Percentiles rank a stretch among this genome's conserved stretches.
phyloP scores from a whole-genome alignment of 2,113 vertebrate genomes.

The Bothrops jararaca region DNA sequence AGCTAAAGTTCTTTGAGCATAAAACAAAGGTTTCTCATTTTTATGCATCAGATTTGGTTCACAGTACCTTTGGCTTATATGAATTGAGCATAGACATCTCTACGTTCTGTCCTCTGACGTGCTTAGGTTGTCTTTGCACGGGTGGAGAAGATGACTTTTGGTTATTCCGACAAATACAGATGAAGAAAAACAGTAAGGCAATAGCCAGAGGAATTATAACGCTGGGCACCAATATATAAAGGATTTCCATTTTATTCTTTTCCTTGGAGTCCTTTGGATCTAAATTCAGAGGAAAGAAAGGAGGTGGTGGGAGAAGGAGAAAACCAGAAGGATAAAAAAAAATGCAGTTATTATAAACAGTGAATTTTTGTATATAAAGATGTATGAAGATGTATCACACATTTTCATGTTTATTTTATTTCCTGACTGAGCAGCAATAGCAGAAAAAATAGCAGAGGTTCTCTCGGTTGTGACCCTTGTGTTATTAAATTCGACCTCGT shows the following conservation, averaged over 20 bases:
- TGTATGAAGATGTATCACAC: background rate
- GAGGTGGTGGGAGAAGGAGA: background rate
- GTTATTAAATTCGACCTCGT: background rate
- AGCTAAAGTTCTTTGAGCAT: background rate
- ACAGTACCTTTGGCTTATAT: conserved; percentile 92
- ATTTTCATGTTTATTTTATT: background rate
- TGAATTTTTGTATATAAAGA: background rate
- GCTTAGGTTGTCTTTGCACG: conserved; percentile 85
- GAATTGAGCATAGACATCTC: conserved; percentile 98
- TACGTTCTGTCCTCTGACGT: conserved; percentile 91
- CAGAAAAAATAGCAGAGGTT: background rate
- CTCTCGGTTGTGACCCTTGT: background rate
- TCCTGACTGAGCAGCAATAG: background rate
- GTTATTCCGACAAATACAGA: conserved; percentile 95
- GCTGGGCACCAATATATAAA: conserved; percentile 95
- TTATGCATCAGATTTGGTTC: background rate
- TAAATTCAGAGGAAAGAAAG: conserved; percentile 48
- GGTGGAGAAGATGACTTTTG: conserved; percentile 88
- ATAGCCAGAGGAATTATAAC: conserved; percentile 93
- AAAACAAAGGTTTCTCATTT: background rate
- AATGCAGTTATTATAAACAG: background rate
- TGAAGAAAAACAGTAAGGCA: conserved; percentile 94
- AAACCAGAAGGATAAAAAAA: background rate
- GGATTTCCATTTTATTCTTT: conserved; percentile 91
- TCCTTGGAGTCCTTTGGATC: conserved; percentile 90